Conservation (phyloP, 2,888 invertebrate species). For the Synergus laeviventris region DNA sequence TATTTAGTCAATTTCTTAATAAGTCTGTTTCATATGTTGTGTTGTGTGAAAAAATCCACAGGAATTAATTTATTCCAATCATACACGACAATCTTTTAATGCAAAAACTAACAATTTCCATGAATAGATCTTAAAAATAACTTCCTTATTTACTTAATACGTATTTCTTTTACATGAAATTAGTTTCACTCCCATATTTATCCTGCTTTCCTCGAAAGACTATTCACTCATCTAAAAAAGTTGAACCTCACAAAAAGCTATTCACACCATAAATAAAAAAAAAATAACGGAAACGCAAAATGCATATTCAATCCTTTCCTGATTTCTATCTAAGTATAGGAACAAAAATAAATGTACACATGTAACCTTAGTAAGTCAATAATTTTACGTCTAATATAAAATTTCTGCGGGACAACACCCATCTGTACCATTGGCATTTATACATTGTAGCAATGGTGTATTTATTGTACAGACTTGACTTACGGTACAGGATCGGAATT, state of each 20-base stretch:
- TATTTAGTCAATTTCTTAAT: not conserved
- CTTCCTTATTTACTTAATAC: not conserved
- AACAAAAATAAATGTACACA: not conserved
- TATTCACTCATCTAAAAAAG: not conserved
- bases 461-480: conserved; percentile 5
- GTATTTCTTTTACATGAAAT: not conserved
- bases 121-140: conserved; percentile 17
- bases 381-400: conserved; percentile 1
- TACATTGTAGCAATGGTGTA: conserved; percentile 12
- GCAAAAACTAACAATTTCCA: conserved; percentile 18
- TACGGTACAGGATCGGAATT: not conserved
- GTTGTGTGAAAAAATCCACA: not conserved
- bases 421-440: not conserved
- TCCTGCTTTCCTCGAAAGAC: not conserved
- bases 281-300: not conserved
- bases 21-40: not conserved
- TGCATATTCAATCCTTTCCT: not conserved
- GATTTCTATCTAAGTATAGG: not conserved
- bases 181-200: not conserved
- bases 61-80: not conserved
- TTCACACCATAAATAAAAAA: conserved; percentile 15
- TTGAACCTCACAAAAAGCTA: not conserved
- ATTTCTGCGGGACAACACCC: not conserved
- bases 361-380: not conserved
- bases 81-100: not conserved